phyloP scores from a whole-genome alignment of 2,113 vertebrate species.

The Lophura nycthemera region DNA sequence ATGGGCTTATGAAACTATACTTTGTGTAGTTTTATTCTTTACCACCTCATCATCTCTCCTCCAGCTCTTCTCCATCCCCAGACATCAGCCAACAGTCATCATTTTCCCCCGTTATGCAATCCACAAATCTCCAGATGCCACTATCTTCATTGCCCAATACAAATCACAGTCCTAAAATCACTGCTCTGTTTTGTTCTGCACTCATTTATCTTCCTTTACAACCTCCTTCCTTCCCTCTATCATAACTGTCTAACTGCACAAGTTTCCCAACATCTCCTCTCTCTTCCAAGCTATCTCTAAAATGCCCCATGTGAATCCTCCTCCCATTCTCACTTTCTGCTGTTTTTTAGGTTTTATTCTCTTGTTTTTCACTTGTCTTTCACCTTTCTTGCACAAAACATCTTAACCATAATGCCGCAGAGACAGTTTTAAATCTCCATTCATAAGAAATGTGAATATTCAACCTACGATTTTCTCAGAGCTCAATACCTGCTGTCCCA shows the following conservation, averaged over 20 bases:
- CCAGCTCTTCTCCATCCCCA: not conserved
- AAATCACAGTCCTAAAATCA: conserved; percentile 18
- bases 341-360: not conserved
- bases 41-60: not conserved
- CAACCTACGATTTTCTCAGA: not conserved
- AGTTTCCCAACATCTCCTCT: conserved; percentile 22
- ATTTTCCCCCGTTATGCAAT: conserved; percentile 10
- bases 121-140: not conserved
- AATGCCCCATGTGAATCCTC: not conserved
- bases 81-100: not conserved
- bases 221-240: not conserved
- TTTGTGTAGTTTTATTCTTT: not conserved
- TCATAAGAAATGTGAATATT: conserved; percentile 7
- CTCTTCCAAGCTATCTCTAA: conserved; percentile 1
- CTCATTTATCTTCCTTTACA: conserved; percentile 22
- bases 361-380: not conserved
- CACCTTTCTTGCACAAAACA: not conserved
- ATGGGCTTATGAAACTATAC: not conserved
- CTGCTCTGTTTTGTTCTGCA: conserved; percentile 25
- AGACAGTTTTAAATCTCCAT: not conserved
- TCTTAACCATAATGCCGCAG: not conserved
- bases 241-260: not conserved
- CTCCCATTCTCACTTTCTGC: not conserved
- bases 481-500: not conserved
- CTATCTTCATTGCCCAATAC: not conserved